phyloP scores from a whole-genome alignment of 1,140 invertebrate genomes.

The Aphis craccivora region DNA sequence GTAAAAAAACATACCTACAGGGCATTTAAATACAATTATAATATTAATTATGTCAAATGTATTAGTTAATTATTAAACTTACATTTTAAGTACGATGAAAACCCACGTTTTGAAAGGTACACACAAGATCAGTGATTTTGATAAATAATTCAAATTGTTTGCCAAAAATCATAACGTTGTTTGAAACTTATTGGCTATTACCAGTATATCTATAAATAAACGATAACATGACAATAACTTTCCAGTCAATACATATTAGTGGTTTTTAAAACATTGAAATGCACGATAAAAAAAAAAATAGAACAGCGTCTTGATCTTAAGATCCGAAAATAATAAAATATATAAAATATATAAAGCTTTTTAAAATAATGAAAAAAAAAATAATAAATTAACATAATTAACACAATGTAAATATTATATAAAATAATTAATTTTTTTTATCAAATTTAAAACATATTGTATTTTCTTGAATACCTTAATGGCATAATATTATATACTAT shows the following conservation, averaged over 20 bases:
- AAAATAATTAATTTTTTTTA: not conserved
- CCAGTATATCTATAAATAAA: not conserved
- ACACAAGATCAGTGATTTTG: not conserved
- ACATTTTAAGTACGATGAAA: not conserved
- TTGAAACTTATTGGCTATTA: not conserved
- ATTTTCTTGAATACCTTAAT: not conserved
- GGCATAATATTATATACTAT: not conserved
- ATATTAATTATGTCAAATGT: not conserved
- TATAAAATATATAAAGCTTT: not conserved
- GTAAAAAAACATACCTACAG: not conserved
- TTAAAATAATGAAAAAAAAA: not conserved
- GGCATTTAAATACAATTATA: not conserved
- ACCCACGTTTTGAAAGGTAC: no score
- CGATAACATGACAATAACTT: not conserved
- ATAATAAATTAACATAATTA: no score
- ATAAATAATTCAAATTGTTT: not conserved
- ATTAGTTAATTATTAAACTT: not conserved
- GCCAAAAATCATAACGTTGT: not conserved
- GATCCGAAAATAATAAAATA: not conserved
- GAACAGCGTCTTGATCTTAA: not conserved
- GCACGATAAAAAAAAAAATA: no score
- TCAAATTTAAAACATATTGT: not conserved
- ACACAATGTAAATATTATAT: not conserved
- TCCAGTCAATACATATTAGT: not conserved
- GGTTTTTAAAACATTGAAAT: no score